phyloP scores from a whole-genome alignment of 2,888 invertebrate genomes.

The Anorthoa munda region DNA sequence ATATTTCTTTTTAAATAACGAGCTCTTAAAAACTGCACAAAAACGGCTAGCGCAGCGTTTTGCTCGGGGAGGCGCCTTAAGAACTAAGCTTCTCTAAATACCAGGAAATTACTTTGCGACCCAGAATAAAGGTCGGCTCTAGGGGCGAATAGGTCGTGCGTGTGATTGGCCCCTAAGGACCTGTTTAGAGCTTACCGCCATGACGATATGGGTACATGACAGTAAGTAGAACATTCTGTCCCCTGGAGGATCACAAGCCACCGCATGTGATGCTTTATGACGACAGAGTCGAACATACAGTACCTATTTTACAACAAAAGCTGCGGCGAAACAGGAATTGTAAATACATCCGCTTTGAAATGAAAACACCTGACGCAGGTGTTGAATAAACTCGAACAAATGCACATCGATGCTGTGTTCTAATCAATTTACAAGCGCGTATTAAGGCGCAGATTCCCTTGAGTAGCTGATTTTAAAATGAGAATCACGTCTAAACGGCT shows the following conservation, averaged over 20 bases:
- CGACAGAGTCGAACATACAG: constrained; percentile 18
- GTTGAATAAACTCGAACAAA: constrained; percentile 56
- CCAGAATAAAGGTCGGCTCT: constrained; percentile 6
- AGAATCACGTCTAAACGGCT: too few species aligned
- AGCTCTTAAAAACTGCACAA: too few species aligned
- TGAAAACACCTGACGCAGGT: constrained; percentile 63
- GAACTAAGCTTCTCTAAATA: constrained; percentile 13
- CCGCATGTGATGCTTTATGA: constrained; percentile 15
- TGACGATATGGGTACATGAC: constrained; percentile 16
- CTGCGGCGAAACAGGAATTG: constrained; percentile 52
- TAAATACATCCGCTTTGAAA: constrained; percentile 48
- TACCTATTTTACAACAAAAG: constrained; percentile 51
- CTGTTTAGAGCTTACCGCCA: constrained; percentile 14
- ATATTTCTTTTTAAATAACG: too few species aligned
- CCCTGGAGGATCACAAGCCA: constrained; percentile 7
- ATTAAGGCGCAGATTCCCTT: too few species aligned
- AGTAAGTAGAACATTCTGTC: constrained; percentile 28
- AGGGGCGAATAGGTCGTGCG: constrained; percentile 18
- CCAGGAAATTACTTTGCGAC: constrained; percentile 16
- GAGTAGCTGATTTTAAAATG: too few species aligned
- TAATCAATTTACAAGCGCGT: constrained; percentile 19
- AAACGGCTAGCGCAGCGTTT: too few species aligned
- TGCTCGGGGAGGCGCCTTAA: too few species aligned
- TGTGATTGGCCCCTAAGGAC: constrained; percentile 17
- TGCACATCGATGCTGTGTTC: constrained; percentile 35